Percentiles rank a stretch among this genome's conserved stretches.
Conservation (phyloP, 2,888 invertebrate species). For the Microctonus brassicae region DNA sequence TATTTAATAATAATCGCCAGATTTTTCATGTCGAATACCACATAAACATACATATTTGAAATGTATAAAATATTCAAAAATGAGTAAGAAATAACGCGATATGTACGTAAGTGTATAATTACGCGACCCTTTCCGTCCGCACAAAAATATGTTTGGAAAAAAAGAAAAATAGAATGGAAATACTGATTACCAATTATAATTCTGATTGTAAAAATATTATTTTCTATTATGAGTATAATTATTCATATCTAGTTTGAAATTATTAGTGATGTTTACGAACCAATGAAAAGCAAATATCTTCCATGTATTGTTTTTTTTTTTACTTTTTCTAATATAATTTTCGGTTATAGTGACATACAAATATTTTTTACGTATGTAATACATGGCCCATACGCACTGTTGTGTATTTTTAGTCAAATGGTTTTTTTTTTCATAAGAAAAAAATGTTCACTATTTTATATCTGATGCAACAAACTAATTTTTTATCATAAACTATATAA, state of each 20-base stretch:
- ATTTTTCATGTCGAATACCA: background rate
- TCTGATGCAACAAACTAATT: background rate
- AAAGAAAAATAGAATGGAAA: background rate
- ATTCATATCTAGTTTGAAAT: background rate
- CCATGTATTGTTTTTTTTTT: background rate
- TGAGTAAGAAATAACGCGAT: background rate
- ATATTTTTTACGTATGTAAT: background rate
- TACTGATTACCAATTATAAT: background rate
- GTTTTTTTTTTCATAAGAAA: background rate
- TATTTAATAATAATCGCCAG: background rate
- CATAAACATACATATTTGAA: background rate
- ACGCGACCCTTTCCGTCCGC: constrained; percentile 34
- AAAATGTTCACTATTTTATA: background rate
- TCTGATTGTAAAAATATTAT: background rate
- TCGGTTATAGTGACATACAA: background rate
- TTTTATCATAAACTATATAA: background rate
- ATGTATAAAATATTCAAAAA: background rate
- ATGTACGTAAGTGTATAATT: background rate
- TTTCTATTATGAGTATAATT: background rate
- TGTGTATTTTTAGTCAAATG: background rate
- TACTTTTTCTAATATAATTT: background rate
- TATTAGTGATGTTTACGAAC: background rate
- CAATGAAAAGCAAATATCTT: background rate
- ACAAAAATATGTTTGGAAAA: constrained; percentile 13
- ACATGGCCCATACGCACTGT: background rate